Percentiles rank a stretch among this genome's conserved stretches.
Evolutionary conservation across 1,140 invertebrate species (phyloP).

Genomic region (Gryllus bimaculatus): DNA sequence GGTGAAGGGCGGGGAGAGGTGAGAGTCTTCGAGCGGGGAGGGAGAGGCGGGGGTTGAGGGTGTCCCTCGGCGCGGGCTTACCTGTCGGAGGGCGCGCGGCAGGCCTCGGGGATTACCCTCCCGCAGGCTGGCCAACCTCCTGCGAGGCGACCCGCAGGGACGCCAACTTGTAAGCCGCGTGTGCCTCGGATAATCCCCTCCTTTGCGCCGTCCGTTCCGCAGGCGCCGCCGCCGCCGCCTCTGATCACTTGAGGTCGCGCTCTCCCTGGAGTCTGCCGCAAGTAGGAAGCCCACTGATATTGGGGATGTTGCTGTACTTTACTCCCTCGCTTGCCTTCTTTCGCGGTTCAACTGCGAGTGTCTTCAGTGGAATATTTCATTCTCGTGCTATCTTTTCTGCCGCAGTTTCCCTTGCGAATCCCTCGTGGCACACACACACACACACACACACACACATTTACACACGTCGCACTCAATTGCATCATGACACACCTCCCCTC

Average conservation of each 20-base stretch:
- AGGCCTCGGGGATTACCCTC: background rate
- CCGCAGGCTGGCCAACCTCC: background rate
- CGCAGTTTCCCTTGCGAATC: too few species aligned
- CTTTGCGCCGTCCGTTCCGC: background rate
- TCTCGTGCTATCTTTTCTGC: too few species aligned
- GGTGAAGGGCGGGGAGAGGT: too few species aligned
- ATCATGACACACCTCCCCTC: too few species aligned
- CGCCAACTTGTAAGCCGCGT: background rate
- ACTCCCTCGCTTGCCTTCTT: background rate
- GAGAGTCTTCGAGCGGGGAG: too few species aligned
- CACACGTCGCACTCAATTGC: too few species aligned
- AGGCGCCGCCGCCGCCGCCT: background rate
- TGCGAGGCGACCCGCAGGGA: background rate
- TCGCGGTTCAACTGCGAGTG: background rate
- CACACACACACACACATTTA: too few species aligned
- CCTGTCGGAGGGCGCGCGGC: background rate
- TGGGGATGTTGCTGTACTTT: background rate
- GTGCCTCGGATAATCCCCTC: background rate
- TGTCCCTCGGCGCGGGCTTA: background rate
- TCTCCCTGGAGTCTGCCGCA: background rate
- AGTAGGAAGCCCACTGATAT: background rate
- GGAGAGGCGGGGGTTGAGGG: too few species aligned
- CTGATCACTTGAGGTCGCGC: background rate
- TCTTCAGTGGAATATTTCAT: too few species aligned
- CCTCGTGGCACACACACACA: too few species aligned